Percentiles rank a stretch among this genome's conserved stretches.
Conservation (phyloP, 2,797 vertebrate genomes). For the Psittacula echo region DNA sequence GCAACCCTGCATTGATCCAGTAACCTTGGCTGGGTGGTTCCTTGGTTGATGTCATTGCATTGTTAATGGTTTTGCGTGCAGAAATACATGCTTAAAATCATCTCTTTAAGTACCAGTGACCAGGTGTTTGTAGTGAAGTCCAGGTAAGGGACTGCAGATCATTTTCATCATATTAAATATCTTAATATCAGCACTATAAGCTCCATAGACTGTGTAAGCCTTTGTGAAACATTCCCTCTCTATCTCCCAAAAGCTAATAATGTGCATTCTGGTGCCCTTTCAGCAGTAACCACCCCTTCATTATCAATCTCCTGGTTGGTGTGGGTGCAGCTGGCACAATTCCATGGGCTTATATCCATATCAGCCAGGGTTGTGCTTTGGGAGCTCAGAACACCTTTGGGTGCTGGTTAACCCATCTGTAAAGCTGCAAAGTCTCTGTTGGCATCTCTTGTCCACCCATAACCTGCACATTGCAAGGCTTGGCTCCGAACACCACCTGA, state of each 20-base stretch:
- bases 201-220: background rate
- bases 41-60: no score
- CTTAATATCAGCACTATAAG: background rate
- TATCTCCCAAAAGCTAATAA: background rate
- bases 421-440: background rate
- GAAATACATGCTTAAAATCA: background rate
- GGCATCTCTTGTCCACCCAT: background rate
- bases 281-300: background rate
- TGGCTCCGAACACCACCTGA: background rate
- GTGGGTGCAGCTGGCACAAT: background rate
- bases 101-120: background rate
- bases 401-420: background rate
- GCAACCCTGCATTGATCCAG: no score
- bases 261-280: background rate
- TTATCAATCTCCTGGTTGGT: background rate
- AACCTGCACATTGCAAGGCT: background rate
- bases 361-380: accelerated
- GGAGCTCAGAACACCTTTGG: background rate
- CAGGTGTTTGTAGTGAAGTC: no score
- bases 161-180: background rate
- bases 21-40: background rate
- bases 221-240: background rate
- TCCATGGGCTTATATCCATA: background rate
- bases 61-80: background rate
- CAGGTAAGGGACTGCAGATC: no score